Evolutionary conservation across 2,888 invertebrate genomes (phyloP).

Genomic region (Electrophaes corylata): DNA sequence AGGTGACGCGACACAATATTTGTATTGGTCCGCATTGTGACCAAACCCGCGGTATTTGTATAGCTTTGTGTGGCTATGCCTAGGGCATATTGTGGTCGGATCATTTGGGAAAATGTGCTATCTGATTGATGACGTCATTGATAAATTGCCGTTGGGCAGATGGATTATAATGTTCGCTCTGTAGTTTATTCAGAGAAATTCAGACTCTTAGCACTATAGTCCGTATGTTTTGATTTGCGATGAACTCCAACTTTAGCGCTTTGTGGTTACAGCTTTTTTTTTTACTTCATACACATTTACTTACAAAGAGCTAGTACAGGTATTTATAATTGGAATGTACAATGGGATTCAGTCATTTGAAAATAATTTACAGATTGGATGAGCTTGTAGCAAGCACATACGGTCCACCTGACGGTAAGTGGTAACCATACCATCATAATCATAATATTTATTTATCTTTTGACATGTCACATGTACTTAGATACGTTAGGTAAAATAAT

Average conservation of each 20-base stretch:
- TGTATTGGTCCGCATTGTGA: constrained; percentile 61
- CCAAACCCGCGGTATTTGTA: constrained; percentile 39
- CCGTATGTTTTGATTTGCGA: neutral
- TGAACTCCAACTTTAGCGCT: neutral
- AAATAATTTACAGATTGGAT: too few species aligned
- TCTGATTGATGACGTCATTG: constrained; percentile 27
- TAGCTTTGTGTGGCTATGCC: constrained; percentile 29
- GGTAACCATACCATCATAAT: too few species aligned
- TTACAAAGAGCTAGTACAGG: too few species aligned
- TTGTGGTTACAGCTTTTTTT: too few species aligned
- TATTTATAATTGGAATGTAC: too few species aligned
- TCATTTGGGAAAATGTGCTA: constrained; percentile 29
- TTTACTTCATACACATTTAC: too few species aligned
- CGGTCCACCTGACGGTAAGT: too few species aligned
- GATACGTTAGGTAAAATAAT: too few species aligned
- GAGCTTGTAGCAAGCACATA: too few species aligned
- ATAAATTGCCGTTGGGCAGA: constrained; percentile 18
- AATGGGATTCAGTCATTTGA: too few species aligned
- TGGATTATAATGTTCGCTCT: constrained; percentile 13
- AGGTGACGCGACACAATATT: constrained; percentile 74
- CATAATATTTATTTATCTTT: too few species aligned
- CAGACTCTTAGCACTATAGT: neutral
- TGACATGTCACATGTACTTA: too few species aligned
- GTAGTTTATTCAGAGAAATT: neutral
- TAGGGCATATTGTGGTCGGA: constrained; percentile 14